phyloP scores from a whole-genome alignment of 2,888 invertebrate genomes.

The Idaea straminata region DNA sequence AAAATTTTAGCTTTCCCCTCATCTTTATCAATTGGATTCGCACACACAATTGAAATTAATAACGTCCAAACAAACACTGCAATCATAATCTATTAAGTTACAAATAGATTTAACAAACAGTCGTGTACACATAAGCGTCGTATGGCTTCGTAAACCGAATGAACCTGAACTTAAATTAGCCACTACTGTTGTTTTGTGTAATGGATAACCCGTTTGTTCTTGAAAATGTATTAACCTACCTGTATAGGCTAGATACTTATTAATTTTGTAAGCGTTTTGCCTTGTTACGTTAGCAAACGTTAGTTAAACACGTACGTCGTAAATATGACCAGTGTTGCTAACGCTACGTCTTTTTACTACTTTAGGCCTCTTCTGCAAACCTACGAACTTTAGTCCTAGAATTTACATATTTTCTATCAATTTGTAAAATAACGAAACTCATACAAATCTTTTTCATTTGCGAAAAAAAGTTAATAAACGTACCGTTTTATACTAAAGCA shows the following conservation, averaged over 20 bases:
- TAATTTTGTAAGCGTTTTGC: background rate
- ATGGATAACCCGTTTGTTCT: background rate
- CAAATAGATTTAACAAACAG: background rate
- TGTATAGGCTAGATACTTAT: background rate
- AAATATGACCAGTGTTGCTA: background rate
- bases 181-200: background rate
- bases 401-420: too few species aligned
- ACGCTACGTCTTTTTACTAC: too few species aligned
- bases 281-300: background rate
- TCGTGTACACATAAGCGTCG: background rate
- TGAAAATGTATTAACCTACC: background rate
- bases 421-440: too few species aligned
- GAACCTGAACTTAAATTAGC: background rate
- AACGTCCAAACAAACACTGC: background rate
- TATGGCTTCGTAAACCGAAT: background rate
- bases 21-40: constrained; percentile 11
- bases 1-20: constrained; percentile 15
- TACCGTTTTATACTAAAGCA: too few species aligned
- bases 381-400: too few species aligned
- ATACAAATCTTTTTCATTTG: too few species aligned
- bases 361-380: too few species aligned
- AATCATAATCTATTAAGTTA: background rate
- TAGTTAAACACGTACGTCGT: background rate
- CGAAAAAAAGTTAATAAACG: too few species aligned
- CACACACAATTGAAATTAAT: background rate